phyloP scores from a whole-genome alignment of 2,888 invertebrate genomes.

The Yponomeuta plumbellus region DNA sequence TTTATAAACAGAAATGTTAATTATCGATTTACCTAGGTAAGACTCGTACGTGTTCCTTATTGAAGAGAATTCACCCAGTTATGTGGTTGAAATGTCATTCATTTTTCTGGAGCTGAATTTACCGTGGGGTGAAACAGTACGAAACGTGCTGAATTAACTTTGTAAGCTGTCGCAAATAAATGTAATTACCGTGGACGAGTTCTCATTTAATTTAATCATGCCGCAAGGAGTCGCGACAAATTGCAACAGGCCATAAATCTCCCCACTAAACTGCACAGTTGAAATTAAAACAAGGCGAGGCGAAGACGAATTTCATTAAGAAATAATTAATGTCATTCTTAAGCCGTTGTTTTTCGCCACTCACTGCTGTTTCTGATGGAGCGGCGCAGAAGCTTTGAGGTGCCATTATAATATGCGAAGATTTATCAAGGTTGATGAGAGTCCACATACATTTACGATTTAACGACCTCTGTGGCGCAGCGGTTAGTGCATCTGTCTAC shows the following conservation, averaged over 20 bases:
- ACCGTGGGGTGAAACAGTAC: neutral
- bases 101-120: neutral
- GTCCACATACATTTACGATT: no score
- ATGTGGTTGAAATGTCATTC: neutral
- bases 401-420: no score
- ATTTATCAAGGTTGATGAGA: no score
- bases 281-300: slow-evolving; percentile 73
- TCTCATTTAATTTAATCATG: slow-evolving; percentile 44
- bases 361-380: slow-evolving; percentile 9
- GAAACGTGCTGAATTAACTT: neutral
- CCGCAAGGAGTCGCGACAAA: slow-evolving; percentile 57
- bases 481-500: no score
- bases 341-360: slow-evolving; percentile 72
- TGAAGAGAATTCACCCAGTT: neutral
- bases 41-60: neutral
- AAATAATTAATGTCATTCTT: slow-evolving; percentile 78
- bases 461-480: no score
- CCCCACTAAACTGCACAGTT: slow-evolving; percentile 35
- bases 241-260: slow-evolving; percentile 73
- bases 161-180: slow-evolving; percentile 61
- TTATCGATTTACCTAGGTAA: neutral
- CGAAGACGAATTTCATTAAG: slow-evolving; percentile 77
- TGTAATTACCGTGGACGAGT: slow-evolving; percentile 56
- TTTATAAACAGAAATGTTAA: neutral
- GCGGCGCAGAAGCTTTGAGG: neutral